Percentiles rank a stretch among this genome's conserved stretches.
phyloP scores from a whole-genome alignment of 2,888 invertebrate species.

The Hyppa rectilinea region DNA sequence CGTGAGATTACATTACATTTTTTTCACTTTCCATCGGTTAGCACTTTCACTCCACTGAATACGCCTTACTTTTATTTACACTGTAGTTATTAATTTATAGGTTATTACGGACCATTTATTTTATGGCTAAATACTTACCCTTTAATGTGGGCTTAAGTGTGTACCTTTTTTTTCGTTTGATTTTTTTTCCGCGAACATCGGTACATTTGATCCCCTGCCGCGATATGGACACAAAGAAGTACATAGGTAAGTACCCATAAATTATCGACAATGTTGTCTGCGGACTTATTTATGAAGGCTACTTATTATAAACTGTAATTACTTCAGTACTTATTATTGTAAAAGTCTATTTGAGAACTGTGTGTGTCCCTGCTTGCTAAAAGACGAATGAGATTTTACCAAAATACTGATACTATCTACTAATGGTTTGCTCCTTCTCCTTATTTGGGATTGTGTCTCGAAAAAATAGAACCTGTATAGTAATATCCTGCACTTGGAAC shows the following conservation, averaged over 20 bases:
- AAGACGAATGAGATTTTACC: too few relatives aligned
- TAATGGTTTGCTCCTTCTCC: too few relatives aligned
- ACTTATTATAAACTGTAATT: conserved; percentile 38
- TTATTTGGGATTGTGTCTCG: too few relatives aligned
- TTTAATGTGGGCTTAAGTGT: conserved; percentile 48
- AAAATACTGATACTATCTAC: too few relatives aligned
- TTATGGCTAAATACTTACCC: conserved; percentile 38
- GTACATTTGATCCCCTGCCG: conserved; percentile 43
- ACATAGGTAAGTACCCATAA: conserved; percentile 48
- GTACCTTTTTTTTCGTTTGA: conserved; percentile 10
- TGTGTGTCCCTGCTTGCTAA: neutral
- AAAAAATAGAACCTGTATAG: too few relatives aligned
- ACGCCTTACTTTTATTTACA: neutral
- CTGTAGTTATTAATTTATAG: neutral
- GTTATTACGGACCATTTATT: conserved; percentile 36
- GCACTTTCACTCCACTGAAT: conserved; percentile 43
- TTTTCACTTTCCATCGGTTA: conserved; percentile 32
- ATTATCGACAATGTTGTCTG: conserved; percentile 49
- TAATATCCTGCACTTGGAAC: too few relatives aligned
- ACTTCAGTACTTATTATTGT: conserved; percentile 11
- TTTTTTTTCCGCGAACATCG: conserved; percentile 51
- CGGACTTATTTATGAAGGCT: conserved; percentile 49
- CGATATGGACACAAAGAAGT: conserved; percentile 31
- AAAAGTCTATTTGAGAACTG: neutral
- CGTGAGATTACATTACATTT: conserved; percentile 48